phyloP scores from a whole-genome alignment of 2,113 vertebrate genomes.

The Aptenodytes forsteri region DNA sequence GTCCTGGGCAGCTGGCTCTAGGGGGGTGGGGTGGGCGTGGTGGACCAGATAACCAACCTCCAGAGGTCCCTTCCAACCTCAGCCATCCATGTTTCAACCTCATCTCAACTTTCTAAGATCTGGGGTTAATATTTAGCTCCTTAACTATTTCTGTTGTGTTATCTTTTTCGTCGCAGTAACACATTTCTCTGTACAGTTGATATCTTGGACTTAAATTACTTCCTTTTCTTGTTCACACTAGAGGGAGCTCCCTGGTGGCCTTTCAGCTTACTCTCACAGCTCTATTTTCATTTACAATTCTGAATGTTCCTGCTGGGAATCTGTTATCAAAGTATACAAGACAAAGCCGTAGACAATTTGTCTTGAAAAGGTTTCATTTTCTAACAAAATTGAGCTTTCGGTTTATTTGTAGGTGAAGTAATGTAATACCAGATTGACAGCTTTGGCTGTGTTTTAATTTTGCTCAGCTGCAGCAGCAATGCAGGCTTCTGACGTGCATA shows the following conservation, averaged over 20 bases:
- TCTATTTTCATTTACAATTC: not conserved
- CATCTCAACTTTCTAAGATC: not conserved
- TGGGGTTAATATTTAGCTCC: not conserved
- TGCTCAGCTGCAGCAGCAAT: not conserved
- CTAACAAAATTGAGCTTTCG: not conserved
- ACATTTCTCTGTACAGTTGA: not conserved
- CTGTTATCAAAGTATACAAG: not conserved
- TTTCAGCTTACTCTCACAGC: not conserved
- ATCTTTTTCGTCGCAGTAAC: not conserved
- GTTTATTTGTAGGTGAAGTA: not conserved
- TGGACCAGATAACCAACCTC: not conserved
- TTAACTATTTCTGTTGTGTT: not conserved
- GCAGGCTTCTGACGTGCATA: accelerated
- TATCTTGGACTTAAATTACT: not conserved
- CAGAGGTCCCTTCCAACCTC: not conserved
- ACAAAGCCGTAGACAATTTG: not conserved
- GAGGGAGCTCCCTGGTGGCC: not conserved
- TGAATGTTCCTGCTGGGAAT: not conserved
- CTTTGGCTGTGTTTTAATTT: not conserved
- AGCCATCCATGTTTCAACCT: not conserved
- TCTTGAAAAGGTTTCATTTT: not conserved
- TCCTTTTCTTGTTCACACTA: not conserved
- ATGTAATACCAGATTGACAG: not conserved
- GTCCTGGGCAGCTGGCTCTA: not conserved
- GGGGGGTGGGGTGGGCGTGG: accelerated